Percentiles rank a stretch among this genome's conserved stretches.
These are phyloP conservation scores for Tapera naevia DNA, from an alignment of 2,797 vertebrate genomes.

Conservation along the genomic window DNA sequence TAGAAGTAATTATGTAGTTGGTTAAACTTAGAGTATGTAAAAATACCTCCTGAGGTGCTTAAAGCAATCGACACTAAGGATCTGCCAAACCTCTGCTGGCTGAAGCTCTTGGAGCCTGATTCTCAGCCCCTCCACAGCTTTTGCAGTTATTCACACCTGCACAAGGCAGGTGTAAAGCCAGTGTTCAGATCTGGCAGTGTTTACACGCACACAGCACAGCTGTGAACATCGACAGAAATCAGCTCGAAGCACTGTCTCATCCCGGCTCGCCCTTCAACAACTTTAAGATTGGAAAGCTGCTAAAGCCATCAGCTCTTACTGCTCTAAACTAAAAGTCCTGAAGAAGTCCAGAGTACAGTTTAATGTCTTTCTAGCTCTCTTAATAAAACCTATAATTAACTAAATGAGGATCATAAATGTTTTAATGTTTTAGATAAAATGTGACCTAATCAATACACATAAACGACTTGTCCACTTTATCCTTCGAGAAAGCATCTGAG, in stretches of 20 bases:
- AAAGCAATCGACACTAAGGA: background rate
- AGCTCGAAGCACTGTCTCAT: background rate
- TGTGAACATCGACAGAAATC: background rate
- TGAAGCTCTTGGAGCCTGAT: background rate
- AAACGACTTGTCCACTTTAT: background rate
- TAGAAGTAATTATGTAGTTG: background rate
- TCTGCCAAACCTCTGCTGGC: background rate
- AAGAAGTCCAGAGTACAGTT: background rate
- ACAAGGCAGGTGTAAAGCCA: background rate
- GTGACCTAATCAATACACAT: background rate
- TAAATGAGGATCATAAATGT: background rate
- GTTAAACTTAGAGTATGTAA: background rate
- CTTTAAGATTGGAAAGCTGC: background rate
- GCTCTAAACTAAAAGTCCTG: background rate
- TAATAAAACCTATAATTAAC: constrained; percentile 31
- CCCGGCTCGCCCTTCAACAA: background rate
- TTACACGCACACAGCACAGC: background rate
- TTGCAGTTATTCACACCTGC: background rate
- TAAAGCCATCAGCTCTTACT: background rate
- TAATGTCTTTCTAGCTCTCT: background rate
- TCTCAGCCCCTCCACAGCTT: background rate
- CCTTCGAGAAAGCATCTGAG: background rate
- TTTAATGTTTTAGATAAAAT: background rate
- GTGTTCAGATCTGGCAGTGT: background rate
- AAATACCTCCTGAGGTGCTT: background rate